Evolutionary conservation across 2,797 vertebrate species (phyloP), one percentile per base, ranked within the genome.

Genomic region (Poeciliopsis turneri): DNA sequence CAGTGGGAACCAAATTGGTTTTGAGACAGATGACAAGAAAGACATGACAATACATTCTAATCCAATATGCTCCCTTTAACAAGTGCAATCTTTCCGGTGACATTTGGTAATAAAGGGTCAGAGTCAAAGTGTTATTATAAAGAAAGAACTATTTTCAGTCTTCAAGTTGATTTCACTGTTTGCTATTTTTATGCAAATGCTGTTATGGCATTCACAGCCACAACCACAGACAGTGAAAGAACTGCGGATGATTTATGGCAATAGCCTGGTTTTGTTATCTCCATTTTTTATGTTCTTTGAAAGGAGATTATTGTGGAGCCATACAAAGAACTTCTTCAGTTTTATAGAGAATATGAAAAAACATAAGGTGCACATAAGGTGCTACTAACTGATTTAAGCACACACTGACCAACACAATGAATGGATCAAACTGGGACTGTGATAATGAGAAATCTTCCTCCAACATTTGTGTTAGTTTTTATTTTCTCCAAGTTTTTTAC

Each of bases 1-100:
- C 78, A 28, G 79, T 74, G 61, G 71, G 78, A 80, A 82, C 82
- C 81, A 91, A 94, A 93, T 93, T 92, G 90, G 83, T 86, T 93
- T 84, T 74, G 86, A 78, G 89, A 79, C 30, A 1, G 75, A 90
- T 87, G 77, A 75, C 80, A 81, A 79, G 74, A 23, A 85, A 89
- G 88, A 89, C 90, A 90, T 91, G 92, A 84, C 84, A 36, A 79
- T 85, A 92, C 91, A 92, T 92, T 89, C 49, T 82, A 82, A 90
- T 90, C 53, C 72, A 81, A 89, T 78, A 81, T 20, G 45, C 72
- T 59, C 76, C 43, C 1, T 45, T 55, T 72, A 72, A 75, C 72
- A 41, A 72, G 83, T 71, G 43, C 53, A 57, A 49, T 36, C 33
- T 61, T 33, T 11, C 11, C 51, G 55, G 73, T 72, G 15, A 80